Conservation (phyloP, 2,888 invertebrate species). For the Xanthorhoe designata region DNA sequence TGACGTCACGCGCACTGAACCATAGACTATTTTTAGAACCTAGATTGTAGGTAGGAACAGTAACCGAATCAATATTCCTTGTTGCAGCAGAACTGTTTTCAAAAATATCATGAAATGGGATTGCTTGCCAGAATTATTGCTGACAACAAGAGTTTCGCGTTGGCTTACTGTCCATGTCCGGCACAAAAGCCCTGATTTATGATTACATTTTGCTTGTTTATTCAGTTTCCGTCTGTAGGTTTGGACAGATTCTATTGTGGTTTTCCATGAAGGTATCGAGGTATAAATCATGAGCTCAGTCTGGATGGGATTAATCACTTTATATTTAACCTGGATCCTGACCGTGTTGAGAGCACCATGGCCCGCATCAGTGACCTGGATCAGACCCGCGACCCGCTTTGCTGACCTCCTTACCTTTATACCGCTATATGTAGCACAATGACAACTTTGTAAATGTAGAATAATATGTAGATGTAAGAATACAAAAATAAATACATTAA, state of each 20-base stretch:
- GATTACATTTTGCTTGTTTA: neutral
- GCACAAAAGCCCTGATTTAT: neutral
- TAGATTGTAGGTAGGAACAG: conserved; percentile 22
- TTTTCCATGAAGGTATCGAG: conserved; percentile 2
- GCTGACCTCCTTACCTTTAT: conserved; percentile 61
- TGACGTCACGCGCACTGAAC: conserved; percentile 57
- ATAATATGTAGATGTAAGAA: neutral
- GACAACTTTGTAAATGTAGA: conserved; percentile 9
- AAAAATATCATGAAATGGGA: neutral
- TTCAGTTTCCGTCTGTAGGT: neutral
- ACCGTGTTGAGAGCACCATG: conserved; percentile 58
- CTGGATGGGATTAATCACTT: conserved; percentile 9
- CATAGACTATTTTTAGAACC: conserved; percentile 32
- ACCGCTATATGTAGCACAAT: conserved; percentile 24
- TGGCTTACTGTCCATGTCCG: neutral
- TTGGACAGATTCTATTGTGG: neutral
- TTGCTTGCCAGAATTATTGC: neutral
- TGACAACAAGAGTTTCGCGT: neutral
- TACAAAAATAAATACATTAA: conserved; percentile 1
- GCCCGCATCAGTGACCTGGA: conserved; percentile 75
- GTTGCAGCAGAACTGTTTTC: conserved; percentile 14
- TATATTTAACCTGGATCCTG: conserved; percentile 52
- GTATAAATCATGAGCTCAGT: conserved; percentile 2
- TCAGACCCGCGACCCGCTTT: conserved; percentile 52
- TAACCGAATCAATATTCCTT: conserved; percentile 19